Conservation (phyloP, 2,797 vertebrate genomes). For the Tauraco hartlaubi region DNA sequence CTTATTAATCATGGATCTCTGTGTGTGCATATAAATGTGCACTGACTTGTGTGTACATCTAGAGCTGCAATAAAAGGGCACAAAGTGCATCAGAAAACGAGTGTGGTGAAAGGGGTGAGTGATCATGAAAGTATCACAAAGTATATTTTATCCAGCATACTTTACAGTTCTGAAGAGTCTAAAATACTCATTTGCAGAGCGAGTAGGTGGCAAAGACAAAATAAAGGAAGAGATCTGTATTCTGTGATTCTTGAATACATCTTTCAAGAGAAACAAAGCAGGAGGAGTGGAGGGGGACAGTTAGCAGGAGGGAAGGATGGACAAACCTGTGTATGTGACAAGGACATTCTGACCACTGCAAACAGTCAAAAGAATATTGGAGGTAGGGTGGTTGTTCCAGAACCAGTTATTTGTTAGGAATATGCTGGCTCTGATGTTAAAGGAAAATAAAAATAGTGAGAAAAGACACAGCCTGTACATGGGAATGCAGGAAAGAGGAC, state of each 20-base stretch:
- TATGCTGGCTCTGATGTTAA: not conserved
- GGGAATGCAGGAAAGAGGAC: not conserved
- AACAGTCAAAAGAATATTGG: not conserved
- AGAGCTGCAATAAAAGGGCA: not conserved
- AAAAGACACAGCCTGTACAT: not conserved
- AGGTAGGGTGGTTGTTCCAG: not conserved
- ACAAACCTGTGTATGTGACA: not conserved
- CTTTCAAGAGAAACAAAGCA: not conserved
- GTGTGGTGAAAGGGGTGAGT: not conserved
- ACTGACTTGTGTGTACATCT: not conserved
- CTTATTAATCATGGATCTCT: not conserved
- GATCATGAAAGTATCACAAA: not conserved
- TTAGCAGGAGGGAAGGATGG: not conserved
- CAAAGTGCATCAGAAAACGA: not conserved
- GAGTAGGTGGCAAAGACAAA: not conserved
- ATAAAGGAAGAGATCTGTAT: not conserved
- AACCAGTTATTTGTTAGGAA: not conserved
- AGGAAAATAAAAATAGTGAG: not conserved
- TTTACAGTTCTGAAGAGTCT: not conserved
- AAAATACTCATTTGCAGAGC: not conserved
- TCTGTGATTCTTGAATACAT: not conserved
- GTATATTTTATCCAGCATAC: not conserved
- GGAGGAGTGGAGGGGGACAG: no score
- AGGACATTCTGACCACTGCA: not conserved
- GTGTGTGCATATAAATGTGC: accelerated